A percentile compares a stretch with the other conserved stretches of the same genome.
Evolutionary conservation across 2,797 vertebrate species (phyloP).

Genomic region (Streptopelia turtur): DNA sequence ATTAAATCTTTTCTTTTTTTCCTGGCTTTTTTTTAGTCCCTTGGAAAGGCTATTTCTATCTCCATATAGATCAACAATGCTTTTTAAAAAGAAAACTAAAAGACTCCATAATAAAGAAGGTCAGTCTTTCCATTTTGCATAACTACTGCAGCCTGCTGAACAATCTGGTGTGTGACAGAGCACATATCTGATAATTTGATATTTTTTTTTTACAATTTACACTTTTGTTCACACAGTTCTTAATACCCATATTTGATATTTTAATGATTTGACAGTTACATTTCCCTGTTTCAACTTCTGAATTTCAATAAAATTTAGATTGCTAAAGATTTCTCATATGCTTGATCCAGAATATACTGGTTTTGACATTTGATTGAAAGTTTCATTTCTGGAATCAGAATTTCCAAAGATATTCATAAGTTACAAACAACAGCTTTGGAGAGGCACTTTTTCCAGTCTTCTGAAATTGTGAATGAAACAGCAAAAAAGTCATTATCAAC

Average conservation of each 20-base stretch:
- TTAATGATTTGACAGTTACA: slow-evolving; percentile 12
- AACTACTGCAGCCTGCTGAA: background rate
- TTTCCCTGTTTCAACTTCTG: background rate
- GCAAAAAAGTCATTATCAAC: background rate
- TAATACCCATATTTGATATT: background rate
- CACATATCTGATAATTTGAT: background rate
- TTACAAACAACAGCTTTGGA: background rate
- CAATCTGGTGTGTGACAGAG: background rate
- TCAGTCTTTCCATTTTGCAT: background rate
- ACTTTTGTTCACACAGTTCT: background rate
- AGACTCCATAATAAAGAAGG: background rate
- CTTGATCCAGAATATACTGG: background rate
- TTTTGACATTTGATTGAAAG: background rate
- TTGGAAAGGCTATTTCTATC: background rate
- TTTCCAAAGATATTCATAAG: background rate
- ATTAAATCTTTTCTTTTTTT: background rate
- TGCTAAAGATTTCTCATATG: background rate
- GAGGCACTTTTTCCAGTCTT: background rate
- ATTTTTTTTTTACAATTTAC: background rate
- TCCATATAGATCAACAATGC: background rate
- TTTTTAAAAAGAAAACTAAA: background rate
- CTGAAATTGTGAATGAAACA: background rate
- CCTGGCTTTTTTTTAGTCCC: background rate
- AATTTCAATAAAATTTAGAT: background rate
- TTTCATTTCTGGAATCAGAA: background rate